phyloP scores from a whole-genome alignment of 2,797 vertebrate genomes.

The Champsocephalus gunnari region DNA sequence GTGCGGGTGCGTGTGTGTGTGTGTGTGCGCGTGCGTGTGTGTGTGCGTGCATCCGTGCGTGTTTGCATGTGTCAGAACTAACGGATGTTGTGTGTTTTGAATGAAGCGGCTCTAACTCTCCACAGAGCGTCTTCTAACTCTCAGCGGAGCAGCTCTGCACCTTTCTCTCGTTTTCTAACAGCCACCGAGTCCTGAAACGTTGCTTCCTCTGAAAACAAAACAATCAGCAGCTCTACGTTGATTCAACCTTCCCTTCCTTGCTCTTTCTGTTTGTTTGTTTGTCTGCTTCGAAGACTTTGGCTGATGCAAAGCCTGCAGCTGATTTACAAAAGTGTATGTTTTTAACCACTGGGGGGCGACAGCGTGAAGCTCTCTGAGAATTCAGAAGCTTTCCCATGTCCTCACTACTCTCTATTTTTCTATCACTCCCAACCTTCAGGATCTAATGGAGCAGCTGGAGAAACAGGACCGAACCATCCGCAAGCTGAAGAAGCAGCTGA shows the following conservation, averaged over 20 bases:
- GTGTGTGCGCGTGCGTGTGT: conserved; percentile 39
- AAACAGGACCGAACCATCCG: conserved; percentile 98
- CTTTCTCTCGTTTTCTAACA: conserved; percentile 77
- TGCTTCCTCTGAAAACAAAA: conserved; percentile 76
- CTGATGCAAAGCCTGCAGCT: conserved; percentile 5
- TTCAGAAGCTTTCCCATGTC: conserved; percentile 16
- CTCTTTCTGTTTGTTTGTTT: conserved; percentile 1
- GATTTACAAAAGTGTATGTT: conserved; percentile 4
- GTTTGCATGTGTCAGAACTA: conserved; percentile 61
- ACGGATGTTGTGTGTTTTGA: conserved; percentile 48
- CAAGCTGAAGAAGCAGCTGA: conserved; percentile 98
- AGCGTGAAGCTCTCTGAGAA: not conserved
- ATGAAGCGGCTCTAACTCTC: conserved; percentile 60
- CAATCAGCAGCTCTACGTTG: conserved; percentile 42
- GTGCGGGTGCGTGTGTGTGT: conserved; percentile 40
- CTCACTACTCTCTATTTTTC: conserved; percentile 27
- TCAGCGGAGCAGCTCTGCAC: conserved; percentile 50
- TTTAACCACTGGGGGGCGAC: conserved; percentile 38
- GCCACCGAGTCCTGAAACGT: conserved; percentile 39
- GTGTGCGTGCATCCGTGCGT: conserved; percentile 28
- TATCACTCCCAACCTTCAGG: conserved; percentile 79
- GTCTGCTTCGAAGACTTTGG: conserved; percentile 18
- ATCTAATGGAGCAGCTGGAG: conserved; percentile 98
- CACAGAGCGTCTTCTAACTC: conserved; percentile 62
- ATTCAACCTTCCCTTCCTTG: not conserved